Evolutionary conservation across 37 sponge, comb jelly and placozoan species (phyloP), one percentile per base, ranked within the genome.

Genomic region (Aplysina aerophoba): DNA sequence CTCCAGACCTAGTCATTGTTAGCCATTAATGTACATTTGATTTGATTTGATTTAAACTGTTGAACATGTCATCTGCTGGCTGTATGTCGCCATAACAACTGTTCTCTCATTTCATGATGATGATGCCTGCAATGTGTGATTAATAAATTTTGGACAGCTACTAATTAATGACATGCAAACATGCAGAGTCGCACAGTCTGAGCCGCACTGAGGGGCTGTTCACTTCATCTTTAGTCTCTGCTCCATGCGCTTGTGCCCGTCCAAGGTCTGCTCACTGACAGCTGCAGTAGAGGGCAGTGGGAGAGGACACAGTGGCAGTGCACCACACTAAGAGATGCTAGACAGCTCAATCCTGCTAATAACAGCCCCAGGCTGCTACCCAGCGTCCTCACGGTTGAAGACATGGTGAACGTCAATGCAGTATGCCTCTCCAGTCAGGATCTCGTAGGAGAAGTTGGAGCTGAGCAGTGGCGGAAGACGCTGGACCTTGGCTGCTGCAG

Each of bases 371-470:
- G 63, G 27, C 63, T 27, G 11, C 11, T 25, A 62, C 27, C 63
- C 4, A 62, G 25, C 2, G n/a, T 11, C 63, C 73, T 71, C 12
- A 35, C 73, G 12, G 73, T 71, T 35, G 12, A 35, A 34, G 6
- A 71, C 4, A 15, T 71, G 73, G 34, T 34, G 37, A 25, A 27
- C 37, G 12, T 71, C 73, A 35, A 71, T 30, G 13, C 37, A 3
- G 34, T 71, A 34, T 5, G 31, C 73, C 12, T 71, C 73, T 2
- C 73, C 73, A 71, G 73, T 71, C 36, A 71, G 5, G 6, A 71
- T 25, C 37, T 71, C 73, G 12, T 36, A 71, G 4, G 73, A 71
- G 31, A 71, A 71, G 73, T 71, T 71, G n/a, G 73, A 71, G 37
- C 73, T 71, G 2, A 8, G n/a, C 73, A 71, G 21, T 30, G 73